Base-by-base conservation (phyloP, 2,113 vertebrate genomes). In the Oriolus oriolus region DNA sequence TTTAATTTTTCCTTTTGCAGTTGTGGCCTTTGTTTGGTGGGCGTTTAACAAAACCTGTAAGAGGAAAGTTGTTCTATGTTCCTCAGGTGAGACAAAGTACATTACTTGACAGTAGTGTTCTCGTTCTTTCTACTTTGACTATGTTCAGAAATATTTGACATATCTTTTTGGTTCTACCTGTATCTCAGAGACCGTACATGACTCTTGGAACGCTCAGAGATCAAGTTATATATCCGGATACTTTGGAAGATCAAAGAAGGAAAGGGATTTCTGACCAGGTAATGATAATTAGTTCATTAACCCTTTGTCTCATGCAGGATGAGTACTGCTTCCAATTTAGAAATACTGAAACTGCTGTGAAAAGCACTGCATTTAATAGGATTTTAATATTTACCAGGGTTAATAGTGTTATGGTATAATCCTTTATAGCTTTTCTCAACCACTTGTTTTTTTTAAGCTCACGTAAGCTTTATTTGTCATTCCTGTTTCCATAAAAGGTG, bases 151-250 rank as follows among this genome's bases (percentile, higher is more conserved):
- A 69, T 65, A 33, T 45, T 49, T 93, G 60, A 93, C 26, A 1
- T n/a, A 18, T 11, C 3, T 85, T 30, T 80, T 87, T 49, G 47
- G 76, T 60, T 94, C 24, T n/a, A 33, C 45, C 87, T 49, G 59
- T 93, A 5, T 93, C 73, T 66, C 90, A 99, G 99, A 99, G 99
- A 96, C 99, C 99, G 3, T 99, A 99, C 90, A 99, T 99, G 99
- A 99, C 99, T 21, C 98, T 99, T 37, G 99, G 99, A 79, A 98
- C 99, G 0, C 98, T 99, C 86, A 98, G 99, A 97, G 99, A 99
- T 97, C 99, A 99, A 95, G 99, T 99, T 60, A 99, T 99, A 87
- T 99, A 99, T 95, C 99, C 99, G 16, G 99, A 99, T 96, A 99
- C 99, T 73, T 33, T 93, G 66, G 99, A 99, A 88, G 98, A 99